A percentile compares a stretch with the other conserved stretches of the same genome.
These are phyloP conservation scores for Salvelinus fontinalis DNA, from an alignment of 2,113 vertebrate genomes.

Conservation along the genomic window DNA sequence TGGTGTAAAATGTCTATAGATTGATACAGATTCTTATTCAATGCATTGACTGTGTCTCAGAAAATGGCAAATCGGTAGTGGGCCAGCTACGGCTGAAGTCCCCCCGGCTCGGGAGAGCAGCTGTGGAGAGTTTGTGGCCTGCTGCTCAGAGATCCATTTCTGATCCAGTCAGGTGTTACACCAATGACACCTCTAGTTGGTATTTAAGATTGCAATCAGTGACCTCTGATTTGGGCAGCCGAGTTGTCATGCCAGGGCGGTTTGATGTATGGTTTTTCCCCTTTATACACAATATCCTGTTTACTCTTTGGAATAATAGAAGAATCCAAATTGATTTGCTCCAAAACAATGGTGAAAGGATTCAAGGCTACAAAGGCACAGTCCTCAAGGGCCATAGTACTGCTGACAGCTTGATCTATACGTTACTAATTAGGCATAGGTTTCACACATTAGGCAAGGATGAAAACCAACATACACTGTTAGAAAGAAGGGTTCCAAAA, in stretches of 20 bases:
- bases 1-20: too few relatives aligned
- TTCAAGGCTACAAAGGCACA: too few relatives aligned
- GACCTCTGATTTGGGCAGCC: constrained; percentile 70
- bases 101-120: constrained; percentile 5
- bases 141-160: constrained; percentile 58
- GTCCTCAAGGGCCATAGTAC: too few relatives aligned
- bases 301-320: too few relatives aligned
- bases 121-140: constrained; percentile 34
- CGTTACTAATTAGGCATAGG: too few relatives aligned
- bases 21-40: too few relatives aligned
- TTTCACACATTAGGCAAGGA: too few relatives aligned
- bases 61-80: constrained; percentile 11
- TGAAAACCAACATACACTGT: too few relatives aligned
- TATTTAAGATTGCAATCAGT: constrained; percentile 71
- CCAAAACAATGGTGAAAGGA: too few relatives aligned
- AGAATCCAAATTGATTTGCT: too few relatives aligned
- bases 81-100: neutral
- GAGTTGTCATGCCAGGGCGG: constrained; percentile 51
- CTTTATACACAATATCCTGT: neutral
- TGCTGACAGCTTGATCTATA: neutral
- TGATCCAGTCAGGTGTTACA: constrained; percentile 57
- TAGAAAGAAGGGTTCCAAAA: too few relatives aligned
- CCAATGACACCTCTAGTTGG: constrained; percentile 63
- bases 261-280: constrained; percentile 53
- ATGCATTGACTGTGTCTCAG: too few relatives aligned